Evolutionary conservation across 2,888 invertebrate genomes (phyloP), one percentile per base, ranked within the genome.

Genomic region (Argyresthia goedartella): DNA sequence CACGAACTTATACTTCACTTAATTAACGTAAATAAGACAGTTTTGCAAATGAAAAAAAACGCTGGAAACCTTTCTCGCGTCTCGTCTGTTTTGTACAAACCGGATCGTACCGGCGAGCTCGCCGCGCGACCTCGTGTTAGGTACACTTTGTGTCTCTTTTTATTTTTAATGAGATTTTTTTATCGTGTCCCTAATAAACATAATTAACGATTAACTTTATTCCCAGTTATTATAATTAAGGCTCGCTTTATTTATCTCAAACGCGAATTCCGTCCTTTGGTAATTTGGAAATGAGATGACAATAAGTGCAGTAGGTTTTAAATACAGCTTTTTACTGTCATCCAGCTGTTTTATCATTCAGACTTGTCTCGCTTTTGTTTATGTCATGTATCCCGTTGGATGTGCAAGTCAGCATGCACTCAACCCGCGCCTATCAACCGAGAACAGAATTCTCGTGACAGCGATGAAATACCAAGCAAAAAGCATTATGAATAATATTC

Each of bases 1-100:
- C 85, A 85, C 84, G 85, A 82, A 77, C 78, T 82, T 84, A 84
- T 82, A 81, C 85, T 84, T 84, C 82, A 84, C 82, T 85, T 84
- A 84, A 85, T 85, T 85, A 85, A 76, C 80, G 71, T 78, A 82
- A 85, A 84, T 84, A 81, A 82, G 80, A 81, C 81, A 78, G 78
- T 81, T 81, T 80, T 72, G 73, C 76, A 69, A 75, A 76, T 63
- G 67, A 76, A 82, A 81, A 78, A 68, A 71, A 67, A 66, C 75
- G 70, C 73, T 62, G 64, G 76, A 16, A 44, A 14, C 44, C 44
- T 44, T 44, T 16, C 44, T 44, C 14, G 9, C 15, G 44, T 14
- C 34, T 16, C 25, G 13, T 47, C 33, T 25, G 6, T 66, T 76
- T 73, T 68, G 55, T 59, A 55, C 60, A 66, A 81, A 82, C 81